phyloP scores from a whole-genome alignment of 2,888 invertebrate species.

The Caenorhabditis sulstoni region DNA sequence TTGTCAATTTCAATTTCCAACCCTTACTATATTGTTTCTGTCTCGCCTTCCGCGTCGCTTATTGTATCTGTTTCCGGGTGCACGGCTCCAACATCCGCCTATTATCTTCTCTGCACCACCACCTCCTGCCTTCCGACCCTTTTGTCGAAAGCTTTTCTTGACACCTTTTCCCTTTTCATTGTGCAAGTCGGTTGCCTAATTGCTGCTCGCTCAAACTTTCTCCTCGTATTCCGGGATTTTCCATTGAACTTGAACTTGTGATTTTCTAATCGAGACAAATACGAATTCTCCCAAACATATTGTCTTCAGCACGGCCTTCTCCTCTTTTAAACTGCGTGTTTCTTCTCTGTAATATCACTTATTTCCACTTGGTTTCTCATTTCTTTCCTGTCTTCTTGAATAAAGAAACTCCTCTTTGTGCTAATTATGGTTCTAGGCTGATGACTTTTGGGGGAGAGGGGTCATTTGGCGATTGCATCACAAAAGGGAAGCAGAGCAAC shows the following conservation, averaged over 20 bases:
- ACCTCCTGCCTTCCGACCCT: no score
- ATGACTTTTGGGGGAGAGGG: conserved; percentile 9
- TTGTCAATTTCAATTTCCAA: neutral
- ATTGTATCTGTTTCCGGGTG: conserved; percentile 53
- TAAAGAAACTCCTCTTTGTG: neutral
- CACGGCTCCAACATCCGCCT: conserved; percentile 52
- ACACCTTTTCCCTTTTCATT: conserved; percentile 33
- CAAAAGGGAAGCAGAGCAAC: conserved; percentile 36
- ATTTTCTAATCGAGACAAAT: neutral
- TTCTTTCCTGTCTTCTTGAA: conserved; percentile 5
- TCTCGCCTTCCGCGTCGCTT: neutral
- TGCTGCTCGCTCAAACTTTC: conserved; percentile 24
- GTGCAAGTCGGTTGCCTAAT: conserved; percentile 40
- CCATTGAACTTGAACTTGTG: neutral
- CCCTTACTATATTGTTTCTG: no score
- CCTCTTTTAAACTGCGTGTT: conserved; percentile 23
- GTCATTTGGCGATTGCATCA: conserved; percentile 50
- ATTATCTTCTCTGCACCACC: conserved; percentile 21
- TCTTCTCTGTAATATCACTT: conserved; percentile 22
- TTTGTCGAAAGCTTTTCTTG: conserved; percentile 17
- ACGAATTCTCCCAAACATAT: neutral
- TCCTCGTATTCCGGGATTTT: conserved; percentile 28
- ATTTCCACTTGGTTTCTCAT: neutral
- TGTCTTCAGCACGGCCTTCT: neutral
- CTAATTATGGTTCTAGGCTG: conserved; percentile 27